phyloP scores from a whole-genome alignment of 35 echinoderm and acorn worm genomes.

The Ophioderma brevispina region DNA sequence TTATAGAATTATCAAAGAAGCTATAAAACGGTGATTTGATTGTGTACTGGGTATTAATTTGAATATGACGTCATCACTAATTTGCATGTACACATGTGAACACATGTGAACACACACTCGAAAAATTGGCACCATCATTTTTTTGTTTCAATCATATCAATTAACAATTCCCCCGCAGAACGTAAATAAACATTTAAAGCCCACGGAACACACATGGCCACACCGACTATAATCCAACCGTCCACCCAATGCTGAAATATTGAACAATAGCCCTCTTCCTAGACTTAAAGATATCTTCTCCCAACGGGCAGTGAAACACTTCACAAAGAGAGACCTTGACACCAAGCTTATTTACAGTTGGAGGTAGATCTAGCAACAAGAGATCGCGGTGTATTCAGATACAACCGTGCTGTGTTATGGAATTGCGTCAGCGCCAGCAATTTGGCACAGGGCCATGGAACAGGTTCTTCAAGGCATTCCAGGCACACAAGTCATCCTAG shows the following conservation, averaged over 20 bases:
- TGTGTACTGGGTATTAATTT: no score
- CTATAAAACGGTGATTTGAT: no score
- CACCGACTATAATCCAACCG: conserved; percentile 39
- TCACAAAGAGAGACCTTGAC: conserved; percentile 62
- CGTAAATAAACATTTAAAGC: no score
- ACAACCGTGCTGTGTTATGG: conserved; percentile 12
- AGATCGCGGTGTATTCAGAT: conserved; percentile 45
- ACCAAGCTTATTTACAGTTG: conserved; percentile 61
- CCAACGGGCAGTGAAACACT: conserved; percentile 15
- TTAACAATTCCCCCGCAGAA: no score
- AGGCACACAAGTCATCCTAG: conserved; percentile 10
- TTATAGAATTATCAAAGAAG: no score
- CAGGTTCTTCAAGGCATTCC: conserved; percentile 34
- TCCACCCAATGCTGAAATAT: conserved; percentile 19
- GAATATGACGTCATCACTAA: no score
- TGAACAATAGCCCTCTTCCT: conserved; percentile 16
- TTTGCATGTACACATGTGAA: no score
- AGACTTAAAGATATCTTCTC: conserved; percentile 27
- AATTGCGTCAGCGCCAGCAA: conserved; percentile 11
- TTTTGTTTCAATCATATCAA: no score
- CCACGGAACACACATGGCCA: no score
- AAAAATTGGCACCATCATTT: no score
- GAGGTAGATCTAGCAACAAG: conserved; percentile 34
- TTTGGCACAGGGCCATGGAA: conserved; percentile 1
- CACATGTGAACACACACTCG: no score